These are phyloP conservation scores for Eristalis intricaria DNA, from an alignment of 2,888 invertebrate species.

Conservation along the genomic window DNA sequence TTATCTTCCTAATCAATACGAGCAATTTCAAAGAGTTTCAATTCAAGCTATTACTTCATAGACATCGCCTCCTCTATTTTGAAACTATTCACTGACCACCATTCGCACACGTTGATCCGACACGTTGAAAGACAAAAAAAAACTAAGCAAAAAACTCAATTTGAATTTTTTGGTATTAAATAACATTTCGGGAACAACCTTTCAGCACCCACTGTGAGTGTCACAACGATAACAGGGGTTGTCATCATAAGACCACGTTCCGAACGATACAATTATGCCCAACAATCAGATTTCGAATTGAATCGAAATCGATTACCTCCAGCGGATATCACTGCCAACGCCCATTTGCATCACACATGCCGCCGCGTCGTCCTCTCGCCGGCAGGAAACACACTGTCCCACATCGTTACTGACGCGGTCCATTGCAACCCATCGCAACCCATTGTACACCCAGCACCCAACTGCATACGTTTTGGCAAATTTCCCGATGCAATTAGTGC, in stretches of 20 bases:
- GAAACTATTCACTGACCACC: too few relatives aligned
- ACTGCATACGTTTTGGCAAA: conserved; percentile 43
- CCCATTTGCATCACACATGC: not conserved
- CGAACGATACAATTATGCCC: not conserved
- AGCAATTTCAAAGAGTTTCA: too few relatives aligned
- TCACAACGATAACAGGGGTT: not conserved
- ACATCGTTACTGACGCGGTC: not conserved
- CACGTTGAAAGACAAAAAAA: too few relatives aligned
- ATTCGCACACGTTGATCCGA: too few relatives aligned
- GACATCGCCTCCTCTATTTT: too few relatives aligned
- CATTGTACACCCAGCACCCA: not conserved
- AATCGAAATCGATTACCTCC: not conserved
- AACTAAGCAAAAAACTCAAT: too few relatives aligned
- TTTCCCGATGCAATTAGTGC: conserved; percentile 69
- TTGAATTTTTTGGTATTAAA: too few relatives aligned
- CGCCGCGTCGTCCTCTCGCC: not conserved
- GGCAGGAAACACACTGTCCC: not conserved
- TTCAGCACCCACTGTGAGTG: not conserved
- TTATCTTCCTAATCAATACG: too few relatives aligned
- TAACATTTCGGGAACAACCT: not conserved
- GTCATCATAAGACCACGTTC: not conserved
- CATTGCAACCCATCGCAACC: not conserved
- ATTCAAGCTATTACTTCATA: too few relatives aligned
- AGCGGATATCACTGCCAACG: not conserved
- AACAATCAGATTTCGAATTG: not conserved